A percentile compares a stretch with the other conserved stretches of the same genome.
Evolutionary conservation across 37 sponge, comb jelly and placozoan species (phyloP).

Genomic region (Lycopodina hypogea): DNA sequence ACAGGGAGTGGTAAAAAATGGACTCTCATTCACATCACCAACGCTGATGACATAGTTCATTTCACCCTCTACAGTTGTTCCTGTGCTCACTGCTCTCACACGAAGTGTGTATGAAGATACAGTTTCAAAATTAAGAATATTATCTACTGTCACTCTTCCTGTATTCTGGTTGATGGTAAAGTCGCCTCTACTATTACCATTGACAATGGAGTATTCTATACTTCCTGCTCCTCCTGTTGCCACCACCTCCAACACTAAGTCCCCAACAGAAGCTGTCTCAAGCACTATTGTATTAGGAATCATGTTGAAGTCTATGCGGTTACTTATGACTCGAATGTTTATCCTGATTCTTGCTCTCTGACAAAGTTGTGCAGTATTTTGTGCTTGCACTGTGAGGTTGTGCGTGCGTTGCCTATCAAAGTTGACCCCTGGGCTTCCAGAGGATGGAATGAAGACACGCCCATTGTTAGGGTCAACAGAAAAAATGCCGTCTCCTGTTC

Average conservation of each 20-base stretch:
- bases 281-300: constrained; percentile 14
- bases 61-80: background rate
- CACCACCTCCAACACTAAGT: constrained; percentile 25
- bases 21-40: constrained; percentile 22
- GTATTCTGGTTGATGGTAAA: constrained; percentile 41
- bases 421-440: background rate
- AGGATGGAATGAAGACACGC: constrained; percentile 24
- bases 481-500: constrained; percentile 43
- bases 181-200: constrained; percentile 30
- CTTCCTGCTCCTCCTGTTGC: constrained; percentile 56
- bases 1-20: constrained; percentile 48
- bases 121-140: constrained; percentile 21
- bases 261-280: constrained; percentile 42
- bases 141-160: constrained; percentile 37
- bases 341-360: constrained; percentile 42
- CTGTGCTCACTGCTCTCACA: constrained; percentile 7
- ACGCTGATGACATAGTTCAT: background rate
- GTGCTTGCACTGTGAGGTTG: constrained; percentile 32
- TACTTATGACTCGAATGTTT: constrained; percentile 26
- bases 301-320: background rate
- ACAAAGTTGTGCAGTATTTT: constrained; percentile 36
- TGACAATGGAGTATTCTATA: constrained; percentile 44
- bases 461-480: constrained; percentile 35
- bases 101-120: constrained; percentile 21
- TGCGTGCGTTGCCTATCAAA: background rate